A percentile compares a stretch with the other conserved stretches of the same genome.
Evolutionary conservation across 2,797 vertebrate species (phyloP).

Genomic region (Tinamus major): DNA sequence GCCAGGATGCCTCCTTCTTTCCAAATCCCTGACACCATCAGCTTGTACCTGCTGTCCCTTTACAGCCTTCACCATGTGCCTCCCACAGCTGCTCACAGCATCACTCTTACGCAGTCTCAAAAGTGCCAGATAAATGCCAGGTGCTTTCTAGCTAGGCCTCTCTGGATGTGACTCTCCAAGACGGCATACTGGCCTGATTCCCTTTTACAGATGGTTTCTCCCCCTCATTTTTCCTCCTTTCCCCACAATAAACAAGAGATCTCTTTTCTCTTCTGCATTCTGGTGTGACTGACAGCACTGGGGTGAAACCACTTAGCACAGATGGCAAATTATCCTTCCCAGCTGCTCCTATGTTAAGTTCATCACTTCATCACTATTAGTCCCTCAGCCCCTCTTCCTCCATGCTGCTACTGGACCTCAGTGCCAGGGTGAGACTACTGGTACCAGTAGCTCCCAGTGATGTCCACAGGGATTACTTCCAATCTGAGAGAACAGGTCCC

Average conservation of each 20-base stretch:
- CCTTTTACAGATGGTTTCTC: constrained; percentile 22
- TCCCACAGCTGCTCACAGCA: neutral
- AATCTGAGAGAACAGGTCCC: neutral
- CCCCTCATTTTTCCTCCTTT: neutral
- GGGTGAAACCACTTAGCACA: constrained; percentile 62
- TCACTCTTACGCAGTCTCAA: accelerated
- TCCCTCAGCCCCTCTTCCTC: neutral
- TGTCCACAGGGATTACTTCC: neutral
- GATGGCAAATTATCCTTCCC: constrained; percentile 66
- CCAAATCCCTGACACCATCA: neutral
- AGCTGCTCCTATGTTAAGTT: constrained; percentile 26
- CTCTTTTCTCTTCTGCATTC: neutral
- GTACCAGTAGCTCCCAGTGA: neutral
- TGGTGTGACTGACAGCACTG: constrained; percentile 32
- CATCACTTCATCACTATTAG: neutral
- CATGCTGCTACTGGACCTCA: neutral
- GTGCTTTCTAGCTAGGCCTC: neutral
- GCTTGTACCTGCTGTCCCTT: neutral
- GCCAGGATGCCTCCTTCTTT: neutral
- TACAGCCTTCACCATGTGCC: neutral
- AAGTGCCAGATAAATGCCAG: neutral
- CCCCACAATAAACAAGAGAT: neutral
- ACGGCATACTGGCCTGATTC: neutral
- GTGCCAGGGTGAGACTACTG: neutral
- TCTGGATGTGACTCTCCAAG: neutral